Evolutionary conservation across 2,888 invertebrate species (phyloP), one percentile per base, ranked within the genome.

Genomic region (Yponomeuta plumbellus): DNA sequence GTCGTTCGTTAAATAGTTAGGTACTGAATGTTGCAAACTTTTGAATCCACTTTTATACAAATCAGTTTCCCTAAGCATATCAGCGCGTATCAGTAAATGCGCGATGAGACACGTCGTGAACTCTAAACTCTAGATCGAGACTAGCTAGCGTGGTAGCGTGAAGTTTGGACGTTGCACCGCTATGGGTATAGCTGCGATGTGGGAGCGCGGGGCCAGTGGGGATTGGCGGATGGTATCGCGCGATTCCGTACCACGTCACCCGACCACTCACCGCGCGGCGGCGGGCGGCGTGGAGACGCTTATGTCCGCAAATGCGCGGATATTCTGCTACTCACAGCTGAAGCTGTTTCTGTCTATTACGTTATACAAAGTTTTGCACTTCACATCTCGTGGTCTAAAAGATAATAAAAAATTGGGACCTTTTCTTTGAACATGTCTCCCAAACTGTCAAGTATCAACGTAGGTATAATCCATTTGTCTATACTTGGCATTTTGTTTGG

Each of bases 151-250:
- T 69, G 68, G 65, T 67, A 67, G 70, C 68, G 70, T 39, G 63
- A 22, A 26, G 44, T 13, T 17, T 63, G 63, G 44, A 59, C 59
- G 21, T 26, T 40, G 40, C 63, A 61, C 61, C 23, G 26, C 26
- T 34, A 23, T 61, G 40, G 44, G 17, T 52, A 40, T 44, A 40
- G 63, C 69, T 69, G 68, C 63, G n/a, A 56, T 70, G 69, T 74
- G 68, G 71, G 74, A 70, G 71, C 70, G 71, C 67, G 73, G 71
- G 70, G 70, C 39, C 39, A 39, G 70, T 81, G 74, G 72, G 80
- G 85, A 89, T 89, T 88, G 89, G 89, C 80, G 73, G 76, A 70
- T 75, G 69, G 69, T 75, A 83, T 89, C 87, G 89, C 89, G 89
- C 86, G 88, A 89, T 86, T 71, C 74, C 77, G 74, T 75, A 82